Evolutionary conservation across 2,888 invertebrate genomes (phyloP).

Genomic region (Pinctada fucata): DNA sequence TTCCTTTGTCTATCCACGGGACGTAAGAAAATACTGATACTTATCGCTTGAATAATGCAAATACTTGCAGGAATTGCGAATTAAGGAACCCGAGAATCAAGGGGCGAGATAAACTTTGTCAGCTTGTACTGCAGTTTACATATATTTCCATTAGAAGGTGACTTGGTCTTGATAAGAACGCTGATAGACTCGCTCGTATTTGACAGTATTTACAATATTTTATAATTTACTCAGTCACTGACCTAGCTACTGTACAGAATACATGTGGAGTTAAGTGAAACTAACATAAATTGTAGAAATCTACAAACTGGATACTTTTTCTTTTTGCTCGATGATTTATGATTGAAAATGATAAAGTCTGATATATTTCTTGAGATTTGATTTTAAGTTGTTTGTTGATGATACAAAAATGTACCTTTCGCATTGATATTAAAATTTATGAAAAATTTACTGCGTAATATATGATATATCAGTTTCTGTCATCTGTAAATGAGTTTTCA

Average conservation of each 20-base stretch:
- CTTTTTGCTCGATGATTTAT: too few relatives aligned
- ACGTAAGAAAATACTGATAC: background rate
- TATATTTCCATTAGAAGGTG: constrained; percentile 1
- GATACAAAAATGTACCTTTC: too few relatives aligned
- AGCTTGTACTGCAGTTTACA: background rate
- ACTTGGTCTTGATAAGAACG: background rate
- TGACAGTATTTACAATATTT: background rate
- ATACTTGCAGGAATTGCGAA: background rate
- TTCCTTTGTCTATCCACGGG: background rate
- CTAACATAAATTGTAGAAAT: too few relatives aligned
- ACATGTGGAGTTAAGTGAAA: too few relatives aligned
- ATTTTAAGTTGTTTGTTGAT: too few relatives aligned
- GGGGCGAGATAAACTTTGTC: constrained; percentile 3
- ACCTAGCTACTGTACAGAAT: background rate
- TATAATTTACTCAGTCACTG: background rate
- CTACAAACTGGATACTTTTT: too few relatives aligned
- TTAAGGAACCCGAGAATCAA: background rate
- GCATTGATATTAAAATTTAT: too few relatives aligned
- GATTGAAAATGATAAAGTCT: too few relatives aligned
- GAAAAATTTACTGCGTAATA: too few relatives aligned
- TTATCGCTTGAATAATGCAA: background rate
- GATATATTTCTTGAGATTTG: too few relatives aligned
- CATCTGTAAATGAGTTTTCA: too few relatives aligned
- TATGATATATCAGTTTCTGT: too few relatives aligned
- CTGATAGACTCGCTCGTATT: background rate